Conservation (phyloP, 2,797 vertebrate genomes). For the Antennarius maculatus region DNA sequence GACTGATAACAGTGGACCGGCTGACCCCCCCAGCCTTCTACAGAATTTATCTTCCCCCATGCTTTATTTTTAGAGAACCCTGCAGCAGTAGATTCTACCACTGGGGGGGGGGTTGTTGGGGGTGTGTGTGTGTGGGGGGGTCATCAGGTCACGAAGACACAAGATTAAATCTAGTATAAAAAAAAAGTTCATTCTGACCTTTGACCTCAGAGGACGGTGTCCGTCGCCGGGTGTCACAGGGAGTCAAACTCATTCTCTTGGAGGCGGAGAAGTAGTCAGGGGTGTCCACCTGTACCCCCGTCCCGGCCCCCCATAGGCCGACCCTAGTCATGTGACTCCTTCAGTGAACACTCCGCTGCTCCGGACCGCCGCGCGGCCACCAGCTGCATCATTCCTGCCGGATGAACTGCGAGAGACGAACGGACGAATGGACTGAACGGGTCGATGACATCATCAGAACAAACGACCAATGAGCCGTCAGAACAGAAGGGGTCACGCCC, state of each 20-base stretch:
- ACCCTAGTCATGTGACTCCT: too few relatives aligned
- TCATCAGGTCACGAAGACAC: not conserved
- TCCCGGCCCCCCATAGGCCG: too few relatives aligned
- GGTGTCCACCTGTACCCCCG: not conserved
- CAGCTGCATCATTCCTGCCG: too few relatives aligned
- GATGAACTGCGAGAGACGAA: too few relatives aligned
- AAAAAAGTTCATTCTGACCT: slow-evolving; percentile 33
- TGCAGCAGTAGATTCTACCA: slow-evolving; percentile 3
- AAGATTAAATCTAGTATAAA: slow-evolving; percentile 28
- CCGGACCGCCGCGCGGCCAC: too few relatives aligned
- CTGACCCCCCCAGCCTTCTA: slow-evolving; percentile 8
- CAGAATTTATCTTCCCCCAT: slow-evolving; percentile 4
- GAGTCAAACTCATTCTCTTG: slow-evolving; percentile 7
- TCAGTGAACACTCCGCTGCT: too few relatives aligned
- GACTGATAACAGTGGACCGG: slow-evolving; percentile 40
- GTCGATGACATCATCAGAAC: too few relatives aligned
- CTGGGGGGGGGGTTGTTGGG: too few relatives aligned
- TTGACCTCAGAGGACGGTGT: slow-evolving; percentile 27
- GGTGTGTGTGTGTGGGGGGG: too few relatives aligned
- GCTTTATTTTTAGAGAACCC: slow-evolving; percentile 17
- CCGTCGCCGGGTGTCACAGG: slow-evolving; percentile 17
- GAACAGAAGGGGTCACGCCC: too few relatives aligned
- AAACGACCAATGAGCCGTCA: too few relatives aligned
- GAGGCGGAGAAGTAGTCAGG: not conserved
- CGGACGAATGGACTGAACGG: too few relatives aligned